phyloP scores from a whole-genome alignment of 2,888 invertebrate genomes.

The Meteorus cinctellus region DNA sequence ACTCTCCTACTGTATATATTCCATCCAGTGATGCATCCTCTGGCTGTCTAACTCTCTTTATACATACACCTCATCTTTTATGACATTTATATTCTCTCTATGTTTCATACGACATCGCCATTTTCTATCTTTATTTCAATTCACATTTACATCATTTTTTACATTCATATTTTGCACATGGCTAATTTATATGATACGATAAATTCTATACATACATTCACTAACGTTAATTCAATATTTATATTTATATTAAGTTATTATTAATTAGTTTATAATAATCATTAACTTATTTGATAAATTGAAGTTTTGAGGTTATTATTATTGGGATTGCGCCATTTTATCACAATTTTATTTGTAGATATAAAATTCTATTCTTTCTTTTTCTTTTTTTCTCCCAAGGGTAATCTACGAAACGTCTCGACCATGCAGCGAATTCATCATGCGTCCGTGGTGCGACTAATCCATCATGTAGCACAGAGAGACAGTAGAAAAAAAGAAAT shows the following conservation, averaged over 20 bases:
- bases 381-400: constrained; percentile 17
- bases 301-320: too few species aligned
- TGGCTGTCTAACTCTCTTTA: not conserved
- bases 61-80: not conserved
- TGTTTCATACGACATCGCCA: not conserved
- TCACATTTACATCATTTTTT: too few species aligned
- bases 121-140: not conserved
- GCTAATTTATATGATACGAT: too few species aligned
- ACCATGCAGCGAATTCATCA: constrained; percentile 57
- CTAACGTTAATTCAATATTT: too few species aligned
- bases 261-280: too few species aligned
- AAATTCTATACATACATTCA: too few species aligned
- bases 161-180: too few species aligned
- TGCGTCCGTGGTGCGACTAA: constrained; percentile 61
- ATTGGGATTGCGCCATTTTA: not conserved
- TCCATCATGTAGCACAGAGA: constrained; percentile 58
- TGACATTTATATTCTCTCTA: not conserved
- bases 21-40: constrained; percentile 15
- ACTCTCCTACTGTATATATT: constrained; percentile 25
- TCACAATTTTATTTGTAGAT: constrained; percentile 9
- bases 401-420: constrained; percentile 41
- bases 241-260: too few species aligned
- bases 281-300: too few species aligned
- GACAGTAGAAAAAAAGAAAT: not conserved
- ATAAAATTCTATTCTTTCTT: not conserved